phyloP scores from a whole-genome alignment of 2,797 vertebrate species.

The Melanotaenia nigrans region DNA sequence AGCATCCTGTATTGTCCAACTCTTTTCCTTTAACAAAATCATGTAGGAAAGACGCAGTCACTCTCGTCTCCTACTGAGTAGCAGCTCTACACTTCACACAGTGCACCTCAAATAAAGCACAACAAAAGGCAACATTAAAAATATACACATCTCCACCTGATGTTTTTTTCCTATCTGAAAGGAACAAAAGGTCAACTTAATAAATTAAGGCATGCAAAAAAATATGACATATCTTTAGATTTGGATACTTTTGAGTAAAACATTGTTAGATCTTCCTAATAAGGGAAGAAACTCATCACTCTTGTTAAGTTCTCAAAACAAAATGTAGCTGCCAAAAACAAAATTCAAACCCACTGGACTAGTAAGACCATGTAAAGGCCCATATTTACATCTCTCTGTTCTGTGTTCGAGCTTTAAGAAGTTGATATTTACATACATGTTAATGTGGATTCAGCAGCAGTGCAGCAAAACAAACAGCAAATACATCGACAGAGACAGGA shows the following conservation, averaged over 20 bases:
- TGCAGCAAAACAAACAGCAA: slow-evolving; percentile 59
- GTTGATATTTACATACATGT: slow-evolving; percentile 74
- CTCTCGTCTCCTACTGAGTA: slow-evolving; percentile 14
- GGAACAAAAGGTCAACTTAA: slow-evolving; percentile 65
- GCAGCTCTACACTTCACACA: slow-evolving; percentile 50
- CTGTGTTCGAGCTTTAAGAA: slow-evolving; percentile 55
- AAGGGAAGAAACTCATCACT: slow-evolving; percentile 56
- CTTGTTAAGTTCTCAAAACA: slow-evolving; percentile 60
- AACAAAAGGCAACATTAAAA: slow-evolving; percentile 50
- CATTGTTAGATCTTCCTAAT: slow-evolving; percentile 48
- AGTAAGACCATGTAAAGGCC: slow-evolving; percentile 78
- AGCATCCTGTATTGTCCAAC: slow-evolving; percentile 28
- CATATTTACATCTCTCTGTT: slow-evolving; percentile 69
- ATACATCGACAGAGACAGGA: slow-evolving; percentile 31
- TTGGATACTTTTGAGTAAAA: slow-evolving; percentile 57
- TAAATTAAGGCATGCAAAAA: slow-evolving; percentile 82
- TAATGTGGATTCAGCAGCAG: slow-evolving; percentile 74
- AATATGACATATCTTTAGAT: slow-evolving; percentile 60
- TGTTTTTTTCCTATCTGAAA: slow-evolving; percentile 62
- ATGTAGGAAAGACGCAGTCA: slow-evolving; percentile 40
- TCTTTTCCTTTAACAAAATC: slow-evolving; percentile 22
- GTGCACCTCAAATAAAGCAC: slow-evolving; percentile 69
- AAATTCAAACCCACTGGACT: slow-evolving; percentile 76
- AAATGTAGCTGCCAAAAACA: slow-evolving; percentile 83
- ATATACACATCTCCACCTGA: slow-evolving; percentile 64